Conservation (phyloP, 2,113 vertebrate genomes). For the Fukomys damarensis region DNA sequence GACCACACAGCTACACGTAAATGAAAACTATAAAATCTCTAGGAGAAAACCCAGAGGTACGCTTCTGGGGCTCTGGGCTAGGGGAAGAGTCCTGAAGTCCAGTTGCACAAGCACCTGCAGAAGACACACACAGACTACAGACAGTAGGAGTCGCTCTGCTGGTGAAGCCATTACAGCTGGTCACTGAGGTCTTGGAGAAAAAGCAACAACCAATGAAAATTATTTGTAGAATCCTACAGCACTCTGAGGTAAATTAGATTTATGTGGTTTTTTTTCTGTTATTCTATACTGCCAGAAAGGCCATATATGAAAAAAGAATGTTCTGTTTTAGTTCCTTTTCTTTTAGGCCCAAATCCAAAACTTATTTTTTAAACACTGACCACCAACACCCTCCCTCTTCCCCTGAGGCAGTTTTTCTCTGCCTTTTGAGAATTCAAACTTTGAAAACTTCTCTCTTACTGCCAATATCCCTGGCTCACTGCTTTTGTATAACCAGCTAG, state of each 20-base stretch:
- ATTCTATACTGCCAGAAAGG: constrained; percentile 20
- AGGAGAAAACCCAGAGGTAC: neutral
- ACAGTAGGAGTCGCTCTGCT: neutral
- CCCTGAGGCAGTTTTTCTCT: neutral
- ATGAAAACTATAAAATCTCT: neutral
- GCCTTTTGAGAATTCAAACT: constrained; percentile 32
- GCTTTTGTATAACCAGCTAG: constrained; percentile 13
- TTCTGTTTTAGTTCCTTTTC: neutral
- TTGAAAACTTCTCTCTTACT: neutral
- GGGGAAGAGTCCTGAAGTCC: neutral
- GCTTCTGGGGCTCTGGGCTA: neutral
- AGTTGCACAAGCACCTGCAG: neutral
- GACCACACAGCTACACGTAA: neutral
- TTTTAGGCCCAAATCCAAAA: constrained; percentile 50
- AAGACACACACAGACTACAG: neutral
- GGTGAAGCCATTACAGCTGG: neutral
- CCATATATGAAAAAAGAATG: neutral
- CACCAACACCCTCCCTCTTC: neutral
- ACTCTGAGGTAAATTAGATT: constrained; percentile 58
- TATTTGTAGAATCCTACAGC: constrained; percentile 25
- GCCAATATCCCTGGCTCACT: neutral
- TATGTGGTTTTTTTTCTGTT: constrained; percentile 39
- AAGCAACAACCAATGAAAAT: constrained; percentile 59
- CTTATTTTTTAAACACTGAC: constrained; percentile 49
- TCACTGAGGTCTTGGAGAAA: constrained; percentile 23